Base-by-base conservation (phyloP, 2,888 invertebrate genomes). In the Acronicta leporina region DNA sequence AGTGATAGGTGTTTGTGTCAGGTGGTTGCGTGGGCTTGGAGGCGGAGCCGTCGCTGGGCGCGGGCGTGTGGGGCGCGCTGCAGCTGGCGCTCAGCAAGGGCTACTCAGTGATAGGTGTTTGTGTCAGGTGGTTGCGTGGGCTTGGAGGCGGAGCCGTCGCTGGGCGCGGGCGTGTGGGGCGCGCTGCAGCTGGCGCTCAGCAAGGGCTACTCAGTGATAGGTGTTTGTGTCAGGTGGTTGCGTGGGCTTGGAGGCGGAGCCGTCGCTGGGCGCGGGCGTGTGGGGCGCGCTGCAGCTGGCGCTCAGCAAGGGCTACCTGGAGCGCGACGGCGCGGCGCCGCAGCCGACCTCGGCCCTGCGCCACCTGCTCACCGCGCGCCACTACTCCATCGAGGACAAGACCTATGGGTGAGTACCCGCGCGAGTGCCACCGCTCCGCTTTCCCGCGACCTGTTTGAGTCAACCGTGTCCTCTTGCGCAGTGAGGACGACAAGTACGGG, bases 81-180 rank as follows among this genome's bases (percentile, higher is more conserved):
- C 96, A 96, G 83, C 94, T 99, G 68, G 99, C 99, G 25, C 96
- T 97, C 87, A 98, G 98, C 83, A 99, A 99, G 95, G 99, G 98
- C 10, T 99, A 98, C 90, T 95, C 99, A 60, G 98, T 98, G 88
- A 27, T 27, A 27, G 1, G 27, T 27, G 27, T 7, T 7, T 27
- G 27, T 27, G 27, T 5, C 33, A 33, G 33, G 33, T 11, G 1
- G 33, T 11, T 33, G 33, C 33, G 33, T 33, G 33, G 33, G 33
- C 73, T 94, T 99, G 77, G 98, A 98, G 84, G 98, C 98, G 73
- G 99, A 98, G 88, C 96, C 33, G 33, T 33, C 33, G 33, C 96
- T 11, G 11, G 33, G 97, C 75, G 97, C 97, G 76, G 96, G 96
- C 53, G 95, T 33, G 33, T 33, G 33, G 33, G 98, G 98, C 71